phyloP scores from a whole-genome alignment of 92 coral and sea anemone species.

The Actinostola sp. region DNA sequence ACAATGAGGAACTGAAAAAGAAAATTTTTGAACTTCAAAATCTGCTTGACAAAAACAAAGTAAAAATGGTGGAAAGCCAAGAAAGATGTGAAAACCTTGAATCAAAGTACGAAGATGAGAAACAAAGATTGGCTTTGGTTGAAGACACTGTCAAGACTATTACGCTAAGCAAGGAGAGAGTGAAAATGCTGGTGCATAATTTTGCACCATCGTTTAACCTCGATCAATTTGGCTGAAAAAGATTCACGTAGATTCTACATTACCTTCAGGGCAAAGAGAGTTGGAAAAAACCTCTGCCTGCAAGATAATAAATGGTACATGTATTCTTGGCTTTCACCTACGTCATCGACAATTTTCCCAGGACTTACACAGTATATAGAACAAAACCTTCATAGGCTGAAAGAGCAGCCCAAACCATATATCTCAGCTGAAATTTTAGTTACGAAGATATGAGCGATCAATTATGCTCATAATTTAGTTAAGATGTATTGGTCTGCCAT shows the following conservation, averaged over 20 bases:
- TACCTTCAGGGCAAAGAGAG: neutral
- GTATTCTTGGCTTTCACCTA: too few species aligned
- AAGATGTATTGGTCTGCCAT: too few species aligned
- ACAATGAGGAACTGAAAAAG: constrained; percentile 63
- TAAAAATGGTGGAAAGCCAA: constrained; percentile 58
- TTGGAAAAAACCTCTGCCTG: neutral
- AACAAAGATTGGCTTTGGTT: constrained; percentile 73
- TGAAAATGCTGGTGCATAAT: constrained; percentile 93
- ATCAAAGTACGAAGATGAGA: constrained; percentile 75
- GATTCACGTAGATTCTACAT: neutral
- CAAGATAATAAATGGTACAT: too few species aligned
- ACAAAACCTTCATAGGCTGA: too few species aligned
- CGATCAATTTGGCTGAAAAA: constrained; percentile 63
- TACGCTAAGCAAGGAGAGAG: constrained; percentile 91
- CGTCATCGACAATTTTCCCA: too few species aligned
- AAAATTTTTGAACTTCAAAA: constrained; percentile 82
- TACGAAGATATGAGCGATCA: too few species aligned
- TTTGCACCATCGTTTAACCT: constrained; percentile 87
- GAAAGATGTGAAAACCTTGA: constrained; percentile 76
- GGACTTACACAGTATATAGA: too few species aligned
- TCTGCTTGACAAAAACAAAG: constrained; percentile 62
- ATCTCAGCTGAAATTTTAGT: too few species aligned
- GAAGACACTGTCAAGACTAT: constrained; percentile 94
- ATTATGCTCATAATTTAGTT: too few species aligned
- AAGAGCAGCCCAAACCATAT: too few species aligned